Base-by-base conservation (phyloP, 2,888 invertebrate genomes). In the Formica aserva region DNA sequence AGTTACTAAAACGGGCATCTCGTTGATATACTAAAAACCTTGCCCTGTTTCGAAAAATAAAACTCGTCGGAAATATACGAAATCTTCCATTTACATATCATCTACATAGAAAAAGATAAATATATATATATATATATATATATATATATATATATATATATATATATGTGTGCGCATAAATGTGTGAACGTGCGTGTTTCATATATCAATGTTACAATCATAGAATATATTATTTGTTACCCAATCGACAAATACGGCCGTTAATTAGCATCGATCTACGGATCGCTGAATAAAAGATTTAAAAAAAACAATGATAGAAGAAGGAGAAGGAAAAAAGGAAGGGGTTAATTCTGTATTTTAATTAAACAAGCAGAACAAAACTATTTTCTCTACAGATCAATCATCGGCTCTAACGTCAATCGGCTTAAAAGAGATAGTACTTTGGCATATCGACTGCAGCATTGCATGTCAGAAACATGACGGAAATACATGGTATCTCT, bases 41-140 rank as follows among this genome's bases (percentile, higher is more conserved):
- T 41, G 41, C 32, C 6, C 45, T 26, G 63, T 84, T 83, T 83
- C 55, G 82, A 78, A 62, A 41, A 74, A 82, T 82, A 74, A 57
- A 52, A 41, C 88, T 26, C 66, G 83, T 85, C 32, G 55, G 83
- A 84, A 93, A 93, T 93, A 93, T 93, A 92, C 92, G 94, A 94
- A 52, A 93, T 94, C 94, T 94, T 94, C 94, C 94, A 94, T 94
- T 94, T 94, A 94, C 94, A 94, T 94, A 94, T 94, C 94, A 94
- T 92, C 91, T 89, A 88, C 89, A 92, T 66, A 72, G 9, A 22
- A 13, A 41, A 8, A 26, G 18, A 26, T 26, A 60, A 13, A 35
- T 15, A 6, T 11, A 55, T 3, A 57, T 29, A 15, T 15, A n/a
- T 29, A 41, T 5, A 18, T 74, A 29, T 29, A 11, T 45, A n/a